These are phyloP conservation scores for Carduelis carduelis DNA, from an alignment of 2,797 vertebrate genomes.

Conservation along the genomic window DNA sequence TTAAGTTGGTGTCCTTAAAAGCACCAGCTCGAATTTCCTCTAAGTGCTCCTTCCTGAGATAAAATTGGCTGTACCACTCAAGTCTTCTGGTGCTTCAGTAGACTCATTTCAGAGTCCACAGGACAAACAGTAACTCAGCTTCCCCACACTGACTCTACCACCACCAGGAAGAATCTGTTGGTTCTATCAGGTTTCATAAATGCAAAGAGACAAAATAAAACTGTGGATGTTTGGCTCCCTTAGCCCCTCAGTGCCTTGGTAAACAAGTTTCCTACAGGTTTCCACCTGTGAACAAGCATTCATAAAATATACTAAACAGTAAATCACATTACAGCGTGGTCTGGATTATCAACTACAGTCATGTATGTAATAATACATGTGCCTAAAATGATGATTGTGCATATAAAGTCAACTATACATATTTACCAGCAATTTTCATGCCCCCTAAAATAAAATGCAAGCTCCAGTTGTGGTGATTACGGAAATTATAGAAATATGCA, in stretches of 20 bases:
- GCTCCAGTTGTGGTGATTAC: not conserved
- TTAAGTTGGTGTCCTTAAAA: not conserved
- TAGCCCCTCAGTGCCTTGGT: not conserved
- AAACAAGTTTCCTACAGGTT: not conserved
- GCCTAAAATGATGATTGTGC: not conserved
- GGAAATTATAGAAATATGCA: not conserved
- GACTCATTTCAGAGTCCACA: not conserved
- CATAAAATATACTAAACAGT: not conserved
- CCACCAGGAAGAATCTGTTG: not conserved
- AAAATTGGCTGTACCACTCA: not conserved
- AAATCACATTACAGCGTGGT: not conserved
- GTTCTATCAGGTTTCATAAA: not conserved
- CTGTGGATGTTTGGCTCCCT: not conserved
- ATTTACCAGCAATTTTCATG: not conserved
- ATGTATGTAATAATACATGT: not conserved
- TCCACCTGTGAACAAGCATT: not conserved
- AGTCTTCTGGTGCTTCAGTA: not conserved
- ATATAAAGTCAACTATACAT: not conserved
- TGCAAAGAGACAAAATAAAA: not conserved
- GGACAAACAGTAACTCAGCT: not conserved
- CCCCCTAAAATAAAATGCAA: not conserved
- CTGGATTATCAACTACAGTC: not conserved
- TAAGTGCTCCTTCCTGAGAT: not conserved
- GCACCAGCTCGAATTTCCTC: not conserved
- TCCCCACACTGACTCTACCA: not conserved